Conservation (phyloP, 2,888 invertebrate genomes). For the Trichopria drosophilae region DNA sequence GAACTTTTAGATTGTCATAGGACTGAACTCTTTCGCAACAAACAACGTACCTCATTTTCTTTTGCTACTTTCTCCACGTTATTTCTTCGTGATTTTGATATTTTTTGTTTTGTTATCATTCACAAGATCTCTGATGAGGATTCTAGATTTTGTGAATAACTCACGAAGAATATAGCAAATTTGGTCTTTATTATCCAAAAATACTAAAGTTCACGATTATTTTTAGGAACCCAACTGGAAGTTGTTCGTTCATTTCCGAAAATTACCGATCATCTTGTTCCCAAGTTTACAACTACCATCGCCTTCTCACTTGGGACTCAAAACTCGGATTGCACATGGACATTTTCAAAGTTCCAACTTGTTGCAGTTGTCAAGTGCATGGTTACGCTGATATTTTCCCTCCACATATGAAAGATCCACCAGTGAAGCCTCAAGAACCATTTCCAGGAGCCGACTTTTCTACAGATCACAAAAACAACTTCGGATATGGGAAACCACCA, state of each 20-base stretch:
- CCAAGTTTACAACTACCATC: constrained; percentile 82
- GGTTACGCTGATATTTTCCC: constrained; percentile 73
- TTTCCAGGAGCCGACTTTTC: constrained; percentile 64
- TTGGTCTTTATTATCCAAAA: too few relatives aligned
- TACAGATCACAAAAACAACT: constrained; percentile 43
- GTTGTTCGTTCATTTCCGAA: constrained; percentile 78
- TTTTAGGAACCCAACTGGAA: constrained; percentile 71
- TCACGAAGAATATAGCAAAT: too few relatives aligned
- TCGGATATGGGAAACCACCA: too few relatives aligned
- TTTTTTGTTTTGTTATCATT: too few relatives aligned
- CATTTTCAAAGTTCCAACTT: constrained; percentile 81
- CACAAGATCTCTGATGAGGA: too few relatives aligned
- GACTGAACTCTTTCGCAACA: too few relatives aligned
- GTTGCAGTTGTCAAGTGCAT: constrained; percentile 80
- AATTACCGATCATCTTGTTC: constrained; percentile 79
- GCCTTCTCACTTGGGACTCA: constrained; percentile 80
- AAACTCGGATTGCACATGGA: constrained; percentile 80
- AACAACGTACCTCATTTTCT: too few relatives aligned
- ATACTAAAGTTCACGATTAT: too few relatives aligned
- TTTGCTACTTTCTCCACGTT: too few relatives aligned
- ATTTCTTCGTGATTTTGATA: too few relatives aligned
- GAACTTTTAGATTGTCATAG: too few relatives aligned
- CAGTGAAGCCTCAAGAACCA: constrained; percentile 61
- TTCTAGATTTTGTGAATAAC: too few relatives aligned
- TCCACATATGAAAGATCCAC: constrained; percentile 63